Percentiles rank a stretch among this genome's conserved stretches.
These are phyloP conservation scores for Novumbra hubbsi DNA, from an alignment of 2,797 vertebrate species.

Conservation along the genomic window DNA sequence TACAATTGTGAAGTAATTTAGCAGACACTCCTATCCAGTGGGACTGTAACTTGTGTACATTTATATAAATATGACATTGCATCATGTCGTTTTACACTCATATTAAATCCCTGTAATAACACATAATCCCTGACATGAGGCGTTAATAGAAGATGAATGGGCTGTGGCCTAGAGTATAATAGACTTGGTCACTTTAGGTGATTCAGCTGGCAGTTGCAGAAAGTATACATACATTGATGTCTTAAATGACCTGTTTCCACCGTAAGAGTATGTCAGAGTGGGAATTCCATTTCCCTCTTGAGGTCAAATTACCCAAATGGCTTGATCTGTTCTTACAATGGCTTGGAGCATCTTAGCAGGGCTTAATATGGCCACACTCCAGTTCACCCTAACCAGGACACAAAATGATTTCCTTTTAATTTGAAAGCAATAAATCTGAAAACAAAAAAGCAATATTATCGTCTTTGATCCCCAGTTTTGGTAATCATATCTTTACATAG, in stretches of 20 bases:
- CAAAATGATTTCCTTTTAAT: neutral
- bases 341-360: neutral
- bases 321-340: neutral
- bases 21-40: too few species aligned
- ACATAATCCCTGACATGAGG: neutral
- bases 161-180: neutral
- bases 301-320: neutral
- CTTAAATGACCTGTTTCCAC: neutral
- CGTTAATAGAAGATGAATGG: neutral
- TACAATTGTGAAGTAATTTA: too few species aligned
- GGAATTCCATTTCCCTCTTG: neutral
- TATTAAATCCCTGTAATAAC: neutral
- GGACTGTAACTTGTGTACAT: too few species aligned
- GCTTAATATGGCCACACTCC: neutral
- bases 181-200: neutral
- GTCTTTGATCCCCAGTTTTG: neutral
- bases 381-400: neutral
- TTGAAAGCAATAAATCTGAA: neutral
- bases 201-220: neutral
- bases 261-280: neutral
- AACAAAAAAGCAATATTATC: neutral
- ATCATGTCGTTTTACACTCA: neutral
- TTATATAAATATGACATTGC: neutral
- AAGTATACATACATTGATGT: neutral
- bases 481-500: neutral